Evolutionary conservation across 2,113 vertebrate genomes (phyloP), one percentile per base, ranked within the genome.

Genomic region (Spea bombifrons): DNA sequence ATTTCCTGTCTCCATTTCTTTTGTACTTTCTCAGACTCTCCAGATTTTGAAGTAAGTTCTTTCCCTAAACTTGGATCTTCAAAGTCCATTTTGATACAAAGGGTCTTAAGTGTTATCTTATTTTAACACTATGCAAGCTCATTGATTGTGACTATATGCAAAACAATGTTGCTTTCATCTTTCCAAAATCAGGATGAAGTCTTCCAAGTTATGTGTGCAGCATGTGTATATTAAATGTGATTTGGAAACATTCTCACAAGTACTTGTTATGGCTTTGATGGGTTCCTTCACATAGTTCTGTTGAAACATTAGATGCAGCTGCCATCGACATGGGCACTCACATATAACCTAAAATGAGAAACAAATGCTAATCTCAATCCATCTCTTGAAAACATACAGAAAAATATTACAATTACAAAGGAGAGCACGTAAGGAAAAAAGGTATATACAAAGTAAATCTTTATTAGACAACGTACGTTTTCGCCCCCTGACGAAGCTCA

Each of bases 1-100:
- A 94, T 94, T 83, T 97, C 96, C 17, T 96, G 96, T n/a, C 89
- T 94, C 96, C 96, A 97, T 91, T 94, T 93, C 81, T 94, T 95
- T 80, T 94, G 92, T 83, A 94, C 89, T 83, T 90, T 89, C 78
- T 86, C 90, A 87, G 94, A 93, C 90, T 99, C 97, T 90, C 93
- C 93, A 86, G 90, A 90, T 90, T 94, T 94, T 88, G 91, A 95
- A 85, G 92, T 92, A 94, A 92, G 92, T 89, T 94, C 95, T 89
- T 95, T 94, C 86, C 94, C 94, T 83, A 93, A 87, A 90, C 92
- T 88, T 68, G 92, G 90, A 85, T 95, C 95, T 84, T 89, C 95
- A 85, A 94, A 91, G 89, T 98, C 96, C 97, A 99, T 99, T 88
- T 92, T 92, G 74, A 87, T 87, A 89, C 82, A 89, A 87, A 87